Percentiles rank a stretch among this genome's conserved stretches.
Conservation (phyloP, 1,140 invertebrate species). For the Oscheius sp. region DNA sequence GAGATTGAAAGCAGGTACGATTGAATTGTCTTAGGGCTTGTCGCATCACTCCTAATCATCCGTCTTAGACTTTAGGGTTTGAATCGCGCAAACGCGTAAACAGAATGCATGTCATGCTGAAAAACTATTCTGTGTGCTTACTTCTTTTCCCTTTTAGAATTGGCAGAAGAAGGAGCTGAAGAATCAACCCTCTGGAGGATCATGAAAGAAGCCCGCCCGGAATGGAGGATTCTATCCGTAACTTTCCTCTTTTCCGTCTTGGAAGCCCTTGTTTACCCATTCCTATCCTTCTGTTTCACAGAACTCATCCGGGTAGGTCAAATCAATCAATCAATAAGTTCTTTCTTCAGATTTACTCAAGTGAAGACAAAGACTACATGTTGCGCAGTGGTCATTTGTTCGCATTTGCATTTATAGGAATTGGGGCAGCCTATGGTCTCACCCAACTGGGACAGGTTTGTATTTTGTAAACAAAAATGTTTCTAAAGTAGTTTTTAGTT, state of each 20-base stretch:
- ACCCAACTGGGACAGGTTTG: constrained; percentile 41
- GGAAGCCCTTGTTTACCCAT: constrained; percentile 39
- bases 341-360: constrained; percentile 21
- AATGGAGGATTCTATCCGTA: constrained; percentile 30
- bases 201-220: constrained; percentile 31
- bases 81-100: too few relatives aligned
- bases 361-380: constrained; percentile 25
- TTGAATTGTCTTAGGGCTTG: too few relatives aligned
- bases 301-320: constrained; percentile 29
- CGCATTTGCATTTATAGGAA: constrained; percentile 48
- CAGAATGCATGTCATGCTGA: too few relatives aligned
- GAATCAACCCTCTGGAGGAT: constrained; percentile 25
- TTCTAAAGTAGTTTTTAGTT: constrained; percentile 55
- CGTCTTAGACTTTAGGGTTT: too few relatives aligned
- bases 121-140: too few relatives aligned
- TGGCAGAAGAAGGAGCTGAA: constrained; percentile 33
- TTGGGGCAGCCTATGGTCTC: constrained; percentile 21
- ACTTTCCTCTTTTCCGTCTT: constrained; percentile 32
- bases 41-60: too few relatives aligned
- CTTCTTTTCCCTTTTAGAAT: neutral
- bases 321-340: neutral
- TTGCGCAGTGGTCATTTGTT: constrained; percentile 46
- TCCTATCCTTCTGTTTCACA: constrained; percentile 46
- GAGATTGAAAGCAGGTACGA: too few relatives aligned
- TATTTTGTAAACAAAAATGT: constrained; percentile 62